These are phyloP conservation scores for Leptarthrus brevirostris DNA, from an alignment of 2,888 invertebrate species.

Conservation along the genomic window DNA sequence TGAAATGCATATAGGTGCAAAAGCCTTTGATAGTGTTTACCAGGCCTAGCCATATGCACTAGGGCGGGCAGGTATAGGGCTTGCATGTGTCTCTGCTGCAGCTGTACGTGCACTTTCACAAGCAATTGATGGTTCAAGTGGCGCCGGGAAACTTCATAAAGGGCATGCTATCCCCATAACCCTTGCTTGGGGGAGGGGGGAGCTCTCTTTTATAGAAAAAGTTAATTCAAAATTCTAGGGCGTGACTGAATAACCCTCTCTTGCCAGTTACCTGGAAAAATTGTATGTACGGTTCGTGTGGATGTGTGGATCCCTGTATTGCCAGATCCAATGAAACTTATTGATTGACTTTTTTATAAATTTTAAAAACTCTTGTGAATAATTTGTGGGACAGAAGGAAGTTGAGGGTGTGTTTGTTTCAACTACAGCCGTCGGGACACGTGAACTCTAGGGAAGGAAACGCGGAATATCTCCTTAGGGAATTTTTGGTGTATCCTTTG, in stretches of 20 bases:
- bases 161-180: not conserved
- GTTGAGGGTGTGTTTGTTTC: too few relatives aligned
- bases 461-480: too few relatives aligned
- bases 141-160: slow-evolving; percentile 40
- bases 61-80: not conserved
- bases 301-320: not conserved
- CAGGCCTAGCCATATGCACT: not conserved
- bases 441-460: too few relatives aligned
- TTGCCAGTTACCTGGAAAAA: slow-evolving; percentile 29
- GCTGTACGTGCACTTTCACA: slow-evolving; percentile 25
- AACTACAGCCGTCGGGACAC: too few relatives aligned
- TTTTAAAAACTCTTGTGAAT: too few relatives aligned
- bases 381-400: too few relatives aligned
- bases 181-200: not conserved
- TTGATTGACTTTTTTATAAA: not conserved
- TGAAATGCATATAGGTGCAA: not conserved
- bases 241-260: slow-evolving; percentile 37
- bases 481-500: too few relatives aligned
- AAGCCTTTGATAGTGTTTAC: not conserved
- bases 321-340: slow-evolving; percentile 17
- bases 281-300: slow-evolving; percentile 2
- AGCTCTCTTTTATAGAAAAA: slow-evolving; percentile 15
- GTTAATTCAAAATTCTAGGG: slow-evolving; percentile 47
- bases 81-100: not conserved
- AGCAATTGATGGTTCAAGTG: slow-evolving; percentile 48